Percentiles rank a stretch among this genome's conserved stretches.
Evolutionary conservation across 2,797 vertebrate species (phyloP).

Genomic region (Eupleurogrammus muticus): DNA sequence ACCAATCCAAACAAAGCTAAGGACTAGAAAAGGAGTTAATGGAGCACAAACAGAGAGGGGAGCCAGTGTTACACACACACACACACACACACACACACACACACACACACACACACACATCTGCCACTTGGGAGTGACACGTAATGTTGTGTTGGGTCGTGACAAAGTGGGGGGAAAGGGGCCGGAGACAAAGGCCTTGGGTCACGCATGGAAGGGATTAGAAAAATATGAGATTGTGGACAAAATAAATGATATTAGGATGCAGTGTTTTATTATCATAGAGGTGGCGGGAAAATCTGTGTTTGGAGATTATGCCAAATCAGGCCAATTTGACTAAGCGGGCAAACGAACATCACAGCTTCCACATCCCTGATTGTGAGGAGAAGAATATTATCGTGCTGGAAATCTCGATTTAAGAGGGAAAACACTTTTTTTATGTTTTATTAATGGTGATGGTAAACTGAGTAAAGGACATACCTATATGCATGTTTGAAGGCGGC

Average conservation of each 20-base stretch:
- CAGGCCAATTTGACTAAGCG: no score
- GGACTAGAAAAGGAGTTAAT: slow-evolving; percentile 74
- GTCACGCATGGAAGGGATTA: slow-evolving; percentile 13
- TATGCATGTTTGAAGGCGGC: no score
- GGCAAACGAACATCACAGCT: no score
- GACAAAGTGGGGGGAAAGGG: neutral
- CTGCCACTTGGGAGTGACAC: slow-evolving; percentile 12
- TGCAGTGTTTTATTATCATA: neutral
- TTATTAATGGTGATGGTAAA: no score
- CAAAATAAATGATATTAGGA: slow-evolving; percentile 9
- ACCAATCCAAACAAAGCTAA: slow-evolving; percentile 81
- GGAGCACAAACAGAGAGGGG: slow-evolving; percentile 56
- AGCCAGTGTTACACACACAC: slow-evolving; percentile 9
- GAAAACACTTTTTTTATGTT: no score
- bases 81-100: slow-evolving; percentile 12
- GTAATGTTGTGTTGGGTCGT: slow-evolving; percentile 17
- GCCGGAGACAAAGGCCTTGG: neutral
- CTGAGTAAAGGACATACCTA: no score
- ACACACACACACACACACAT: slow-evolving; percentile 9
- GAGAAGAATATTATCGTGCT: no score
- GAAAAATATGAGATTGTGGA: slow-evolving; percentile 2
- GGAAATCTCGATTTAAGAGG: no score
- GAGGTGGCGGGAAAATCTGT: neutral
- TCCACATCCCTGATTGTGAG: no score
- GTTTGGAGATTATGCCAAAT: no score